phyloP scores from a whole-genome alignment of 2,797 vertebrate species.

The Orestias chungarensis region DNA sequence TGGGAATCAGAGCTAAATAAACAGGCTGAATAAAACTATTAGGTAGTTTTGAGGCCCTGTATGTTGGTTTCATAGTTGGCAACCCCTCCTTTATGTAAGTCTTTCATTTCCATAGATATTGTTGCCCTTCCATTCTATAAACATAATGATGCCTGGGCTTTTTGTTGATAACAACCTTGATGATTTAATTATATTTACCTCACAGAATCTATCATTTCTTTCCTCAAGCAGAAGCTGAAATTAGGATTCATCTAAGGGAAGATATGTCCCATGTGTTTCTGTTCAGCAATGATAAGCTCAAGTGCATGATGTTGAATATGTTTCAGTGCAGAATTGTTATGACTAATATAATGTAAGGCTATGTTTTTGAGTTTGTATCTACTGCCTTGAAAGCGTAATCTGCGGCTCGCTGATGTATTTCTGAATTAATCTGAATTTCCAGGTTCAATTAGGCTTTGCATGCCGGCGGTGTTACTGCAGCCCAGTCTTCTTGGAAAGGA shows the following conservation, averaged over 20 bases:
- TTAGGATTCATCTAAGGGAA: neutral
- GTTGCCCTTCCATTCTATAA: neutral
- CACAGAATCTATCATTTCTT: neutral
- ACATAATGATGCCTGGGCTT: neutral
- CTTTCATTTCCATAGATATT: neutral
- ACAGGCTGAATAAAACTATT: neutral
- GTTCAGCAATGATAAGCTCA: neutral
- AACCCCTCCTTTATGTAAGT: neutral
- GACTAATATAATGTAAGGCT: too few species aligned
- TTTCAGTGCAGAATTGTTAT: neutral
- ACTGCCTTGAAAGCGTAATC: constrained; percentile 12
- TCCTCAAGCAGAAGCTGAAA: constrained; percentile 1
- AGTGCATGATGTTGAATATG: neutral
- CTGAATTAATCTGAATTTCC: constrained; percentile 28
- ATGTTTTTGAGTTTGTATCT: neutral
- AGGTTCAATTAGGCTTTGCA: neutral
- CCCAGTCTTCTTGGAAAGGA: constrained; percentile 36
- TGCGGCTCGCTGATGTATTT: constrained; percentile 24
- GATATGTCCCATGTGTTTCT: neutral
- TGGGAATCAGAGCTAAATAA: neutral
- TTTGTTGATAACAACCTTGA: neutral
- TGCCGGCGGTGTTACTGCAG: constrained; percentile 23
- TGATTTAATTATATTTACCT: neutral
- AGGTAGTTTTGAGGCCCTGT: neutral
- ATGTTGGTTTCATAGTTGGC: neutral